Percentiles rank a stretch among this genome's conserved stretches.
Conservation (phyloP, 1,140 invertebrate genomes). For the Drosophila lacteicornis region DNA sequence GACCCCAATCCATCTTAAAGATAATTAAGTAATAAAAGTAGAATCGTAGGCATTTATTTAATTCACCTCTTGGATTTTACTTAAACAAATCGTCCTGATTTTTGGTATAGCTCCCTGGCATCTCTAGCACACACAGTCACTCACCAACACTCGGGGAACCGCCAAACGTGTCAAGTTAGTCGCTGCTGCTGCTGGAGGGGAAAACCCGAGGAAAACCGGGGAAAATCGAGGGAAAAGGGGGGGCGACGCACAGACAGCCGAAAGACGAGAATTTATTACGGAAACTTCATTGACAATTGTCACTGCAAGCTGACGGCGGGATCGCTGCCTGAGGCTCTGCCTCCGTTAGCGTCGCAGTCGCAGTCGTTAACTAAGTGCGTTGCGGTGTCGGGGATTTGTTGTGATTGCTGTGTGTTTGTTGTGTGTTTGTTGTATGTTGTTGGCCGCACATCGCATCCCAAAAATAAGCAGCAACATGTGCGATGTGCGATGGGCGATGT, state of each 20-base stretch:
- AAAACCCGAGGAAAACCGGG: neutral
- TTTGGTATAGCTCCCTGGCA: slow-evolving; percentile 7
- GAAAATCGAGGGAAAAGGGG: slow-evolving; percentile 1
- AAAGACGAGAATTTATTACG: slow-evolving; percentile 83
- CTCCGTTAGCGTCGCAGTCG: slow-evolving; percentile 2
- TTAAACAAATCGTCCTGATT: slow-evolving; percentile 1
- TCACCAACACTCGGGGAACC: slow-evolving; percentile 13
- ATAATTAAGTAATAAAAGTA: no score
- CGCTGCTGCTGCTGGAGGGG: slow-evolving; percentile 35
- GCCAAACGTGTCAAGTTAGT: slow-evolving; percentile 64
- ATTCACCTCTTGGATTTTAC: neutral
- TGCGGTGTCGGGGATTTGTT: slow-evolving; percentile 80
- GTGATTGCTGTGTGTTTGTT: slow-evolving; percentile 25
- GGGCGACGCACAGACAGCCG: slow-evolving; percentile 46
- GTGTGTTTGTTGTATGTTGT: slow-evolving; percentile 39
- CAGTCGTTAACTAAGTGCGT: slow-evolving; percentile 69
- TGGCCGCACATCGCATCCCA: slow-evolving; percentile 54
- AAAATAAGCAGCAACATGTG: slow-evolving; percentile 80
- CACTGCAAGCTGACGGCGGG: slow-evolving; percentile 74
- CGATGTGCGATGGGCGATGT: slow-evolving; percentile 29
- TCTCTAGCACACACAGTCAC: slow-evolving; percentile 13
- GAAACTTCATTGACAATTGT: slow-evolving; percentile 83
- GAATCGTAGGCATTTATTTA: no score
- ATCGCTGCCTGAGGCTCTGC: slow-evolving; percentile 35
- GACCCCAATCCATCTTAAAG: no score